Evolutionary conservation across 2,113 vertebrate species (phyloP), one percentile per base, ranked within the genome.

Genomic region (Romanogobio albipinnatus): DNA sequence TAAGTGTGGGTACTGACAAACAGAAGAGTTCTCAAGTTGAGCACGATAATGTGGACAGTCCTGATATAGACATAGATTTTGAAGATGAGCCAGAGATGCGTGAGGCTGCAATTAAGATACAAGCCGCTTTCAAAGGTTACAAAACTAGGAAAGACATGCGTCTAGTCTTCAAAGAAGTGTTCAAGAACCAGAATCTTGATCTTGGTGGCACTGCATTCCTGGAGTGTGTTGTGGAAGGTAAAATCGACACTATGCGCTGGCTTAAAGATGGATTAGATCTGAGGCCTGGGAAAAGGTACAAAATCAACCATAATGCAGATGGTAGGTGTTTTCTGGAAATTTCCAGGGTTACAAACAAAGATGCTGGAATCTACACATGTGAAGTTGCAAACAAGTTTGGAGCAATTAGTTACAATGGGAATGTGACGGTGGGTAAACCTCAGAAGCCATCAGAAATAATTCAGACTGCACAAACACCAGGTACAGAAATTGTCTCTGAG

Each of bases 121-220:
- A 99, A 90, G 97, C 97, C 0, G 97, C 96, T 5, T 99, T 99
- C 88, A 98, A 98, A 89, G 96, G 97, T 53, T 98, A 96, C 85
- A 97, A 97, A 92, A 92, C 95, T 6, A 94, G 96, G 22, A 98
- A 96, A 88, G 96, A 96, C 83, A 96, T 99, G 90, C 95, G 94
- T 11, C 98, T 97, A 0, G 84, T 93, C 10, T 97, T 99, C 66
- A 93, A 91, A 0, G 94, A 95, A 79, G 95, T 96, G 0, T 98
- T 99, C 84, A 95, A 95, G 85, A 96, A 97, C 86, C 95, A 95
- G 17, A 92, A 86, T 1, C 95, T 92, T 5, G 94, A 95, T 22
- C 89, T 93, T 56, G 94, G 95, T 0, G 93, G 95, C 10, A 94
- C 90, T 0, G 85, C 97, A 15, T 92, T 92, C 13, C 91, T 99